Conservation (phyloP, 2,797 vertebrate genomes). For the Sebastes matsubarae region DNA sequence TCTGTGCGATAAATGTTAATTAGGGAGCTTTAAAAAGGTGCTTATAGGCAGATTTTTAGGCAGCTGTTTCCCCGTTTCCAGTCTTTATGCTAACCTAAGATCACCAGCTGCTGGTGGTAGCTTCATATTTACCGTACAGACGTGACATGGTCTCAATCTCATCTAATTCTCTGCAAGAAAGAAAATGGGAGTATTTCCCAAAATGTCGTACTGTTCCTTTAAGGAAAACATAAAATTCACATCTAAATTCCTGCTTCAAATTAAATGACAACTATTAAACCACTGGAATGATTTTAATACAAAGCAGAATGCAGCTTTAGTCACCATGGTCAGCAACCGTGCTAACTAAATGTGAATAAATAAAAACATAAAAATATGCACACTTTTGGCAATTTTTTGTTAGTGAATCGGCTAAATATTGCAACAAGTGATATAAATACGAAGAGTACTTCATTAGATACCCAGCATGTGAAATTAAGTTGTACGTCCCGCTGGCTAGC, state of each 20-base stretch:
- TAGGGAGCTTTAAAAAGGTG: background rate
- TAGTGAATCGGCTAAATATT: background rate
- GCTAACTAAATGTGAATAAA: background rate
- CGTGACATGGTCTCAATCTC: background rate
- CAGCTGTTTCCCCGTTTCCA: background rate
- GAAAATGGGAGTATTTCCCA: no score
- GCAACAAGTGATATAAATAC: background rate
- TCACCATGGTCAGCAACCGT: background rate
- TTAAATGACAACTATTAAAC: no score
- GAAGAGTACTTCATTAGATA: no score
- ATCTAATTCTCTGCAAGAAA: no score
- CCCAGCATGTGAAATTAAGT: no score
- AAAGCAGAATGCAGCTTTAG: background rate
- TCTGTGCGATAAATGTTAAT: background rate
- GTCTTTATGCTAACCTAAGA: background rate
- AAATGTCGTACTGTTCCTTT: no score
- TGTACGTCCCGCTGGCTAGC: no score
- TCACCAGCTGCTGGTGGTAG: background rate
- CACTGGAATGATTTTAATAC: background rate
- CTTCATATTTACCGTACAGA: background rate
- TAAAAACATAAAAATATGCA: background rate
- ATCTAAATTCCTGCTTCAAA: accelerated
- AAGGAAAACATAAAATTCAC: no score
- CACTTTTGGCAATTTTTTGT: background rate
- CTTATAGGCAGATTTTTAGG: background rate